Evolutionary conservation across 1,140 invertebrate genomes (phyloP).

Genomic region (Thrips palmi): DNA sequence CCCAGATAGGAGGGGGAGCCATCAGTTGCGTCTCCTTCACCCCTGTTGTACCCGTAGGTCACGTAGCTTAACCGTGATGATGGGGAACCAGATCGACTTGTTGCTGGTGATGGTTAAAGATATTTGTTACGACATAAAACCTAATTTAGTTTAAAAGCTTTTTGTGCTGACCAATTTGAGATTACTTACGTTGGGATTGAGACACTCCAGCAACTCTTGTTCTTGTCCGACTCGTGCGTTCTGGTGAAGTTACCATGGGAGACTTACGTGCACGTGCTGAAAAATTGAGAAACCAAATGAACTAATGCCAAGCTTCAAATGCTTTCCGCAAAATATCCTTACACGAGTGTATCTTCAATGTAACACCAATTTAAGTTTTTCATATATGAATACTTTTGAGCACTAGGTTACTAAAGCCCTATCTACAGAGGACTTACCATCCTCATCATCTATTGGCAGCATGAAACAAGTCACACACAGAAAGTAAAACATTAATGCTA

Average conservation of each 20-base stretch:
- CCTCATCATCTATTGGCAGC: no score
- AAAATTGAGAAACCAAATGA: constrained; percentile 6
- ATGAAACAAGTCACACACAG: no score
- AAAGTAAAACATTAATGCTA: no score
- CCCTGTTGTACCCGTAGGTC: constrained; percentile 31
- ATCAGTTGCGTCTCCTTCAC: no score
- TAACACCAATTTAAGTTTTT: no score
- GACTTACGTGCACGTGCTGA: constrained; percentile 42
- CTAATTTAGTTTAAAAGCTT: constrained; percentile 8
- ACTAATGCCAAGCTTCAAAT: no score
- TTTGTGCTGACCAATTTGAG: constrained; percentile 9
- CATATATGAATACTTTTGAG: no score
- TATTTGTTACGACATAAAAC: constrained; percentile 10
- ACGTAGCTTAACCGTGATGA: constrained; percentile 57
- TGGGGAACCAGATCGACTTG: constrained; percentile 71
- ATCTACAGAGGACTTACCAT: no score
- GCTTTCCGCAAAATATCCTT: no score
- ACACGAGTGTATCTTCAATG: no score
- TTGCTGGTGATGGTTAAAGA: constrained; percentile 41
- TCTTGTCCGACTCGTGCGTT: constrained; percentile 41
- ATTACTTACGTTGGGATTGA: constrained; percentile 73
- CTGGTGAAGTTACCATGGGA: constrained; percentile 31
- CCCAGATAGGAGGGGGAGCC: no score
- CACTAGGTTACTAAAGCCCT: no score
- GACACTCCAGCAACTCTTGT: constrained; percentile 51